Percentiles rank a stretch among this genome's conserved stretches.
Evolutionary conservation across 37 sponge, comb jelly and placozoan genomes (phyloP).

Genomic region (Oopsacas minuta): DNA sequence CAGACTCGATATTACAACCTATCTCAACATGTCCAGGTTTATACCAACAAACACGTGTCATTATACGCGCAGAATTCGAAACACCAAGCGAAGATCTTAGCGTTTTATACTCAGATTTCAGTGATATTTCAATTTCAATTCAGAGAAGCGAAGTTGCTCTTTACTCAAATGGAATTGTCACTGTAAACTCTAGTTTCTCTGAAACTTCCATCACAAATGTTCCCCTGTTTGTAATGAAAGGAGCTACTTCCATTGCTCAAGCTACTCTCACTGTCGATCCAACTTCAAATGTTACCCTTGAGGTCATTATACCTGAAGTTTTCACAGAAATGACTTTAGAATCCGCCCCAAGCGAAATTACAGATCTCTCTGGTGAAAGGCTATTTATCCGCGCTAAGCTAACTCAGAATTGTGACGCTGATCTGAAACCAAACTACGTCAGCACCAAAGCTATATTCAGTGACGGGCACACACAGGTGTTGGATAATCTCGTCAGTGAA

Average conservation of each 20-base stretch:
- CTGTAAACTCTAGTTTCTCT: background rate
- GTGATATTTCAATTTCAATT: background rate
- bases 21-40: background rate
- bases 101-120: background rate
- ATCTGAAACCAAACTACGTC: background rate
- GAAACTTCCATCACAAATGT: background rate
- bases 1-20: background rate
- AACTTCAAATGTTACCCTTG: background rate
- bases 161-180: background rate
- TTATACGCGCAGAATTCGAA: background rate
- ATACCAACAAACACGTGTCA: constrained; percentile 1
- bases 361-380: background rate
- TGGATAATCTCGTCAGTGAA: background rate
- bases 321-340: background rate
- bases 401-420: background rate
- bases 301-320: background rate
- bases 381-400: background rate
- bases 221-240: background rate
- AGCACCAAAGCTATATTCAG: constrained; percentile 1
- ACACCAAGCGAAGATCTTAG: background rate
- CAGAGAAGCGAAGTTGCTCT: background rate
- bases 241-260: background rate
- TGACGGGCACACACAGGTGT: background rate
- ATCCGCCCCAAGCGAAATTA: background rate
- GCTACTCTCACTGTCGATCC: background rate